phyloP scores from a whole-genome alignment of 2,888 invertebrate genomes.

The Ennomos erosarius region DNA sequence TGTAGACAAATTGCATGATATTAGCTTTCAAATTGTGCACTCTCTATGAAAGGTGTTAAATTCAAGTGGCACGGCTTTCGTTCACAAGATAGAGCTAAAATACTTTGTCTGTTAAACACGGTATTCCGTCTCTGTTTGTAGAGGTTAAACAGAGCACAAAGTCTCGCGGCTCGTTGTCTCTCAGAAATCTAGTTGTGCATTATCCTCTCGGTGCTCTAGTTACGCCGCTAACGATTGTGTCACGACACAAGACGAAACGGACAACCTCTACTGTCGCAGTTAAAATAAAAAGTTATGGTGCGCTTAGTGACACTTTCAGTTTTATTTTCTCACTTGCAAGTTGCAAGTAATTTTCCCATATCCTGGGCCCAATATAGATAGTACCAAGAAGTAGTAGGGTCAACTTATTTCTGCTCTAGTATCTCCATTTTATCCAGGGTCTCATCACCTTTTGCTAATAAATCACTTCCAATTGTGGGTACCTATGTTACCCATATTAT shows the following conservation, averaged over 20 bases:
- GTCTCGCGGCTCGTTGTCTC: constrained; percentile 45
- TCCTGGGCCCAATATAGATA: no score
- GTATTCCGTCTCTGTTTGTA: constrained; percentile 50
- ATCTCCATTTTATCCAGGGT: no score
- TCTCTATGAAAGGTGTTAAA: constrained; percentile 21
- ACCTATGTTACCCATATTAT: no score
- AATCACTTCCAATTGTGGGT: no score
- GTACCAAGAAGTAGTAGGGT: no score
- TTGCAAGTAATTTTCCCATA: no score
- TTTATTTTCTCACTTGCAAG: no score
- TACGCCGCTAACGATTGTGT: constrained; percentile 58
- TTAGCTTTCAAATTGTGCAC: constrained; percentile 22
- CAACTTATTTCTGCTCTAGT: no score
- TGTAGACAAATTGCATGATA: not conserved
- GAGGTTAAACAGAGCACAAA: constrained; percentile 74
- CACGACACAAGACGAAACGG: constrained; percentile 42
- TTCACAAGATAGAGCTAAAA: not conserved
- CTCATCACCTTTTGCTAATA: no score
- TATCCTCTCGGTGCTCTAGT: constrained; percentile 68
- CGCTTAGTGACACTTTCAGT: constrained; percentile 19
- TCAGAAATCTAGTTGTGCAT: constrained; percentile 53
- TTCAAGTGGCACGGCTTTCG: constrained; percentile 6
- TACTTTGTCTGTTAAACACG: constrained; percentile 24
- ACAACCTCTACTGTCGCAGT: constrained; percentile 26
- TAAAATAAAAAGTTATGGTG: constrained; percentile 18